These are phyloP conservation scores for Monochamus alternatus DNA, from an alignment of 2,888 invertebrate species.

Conservation along the genomic window DNA sequence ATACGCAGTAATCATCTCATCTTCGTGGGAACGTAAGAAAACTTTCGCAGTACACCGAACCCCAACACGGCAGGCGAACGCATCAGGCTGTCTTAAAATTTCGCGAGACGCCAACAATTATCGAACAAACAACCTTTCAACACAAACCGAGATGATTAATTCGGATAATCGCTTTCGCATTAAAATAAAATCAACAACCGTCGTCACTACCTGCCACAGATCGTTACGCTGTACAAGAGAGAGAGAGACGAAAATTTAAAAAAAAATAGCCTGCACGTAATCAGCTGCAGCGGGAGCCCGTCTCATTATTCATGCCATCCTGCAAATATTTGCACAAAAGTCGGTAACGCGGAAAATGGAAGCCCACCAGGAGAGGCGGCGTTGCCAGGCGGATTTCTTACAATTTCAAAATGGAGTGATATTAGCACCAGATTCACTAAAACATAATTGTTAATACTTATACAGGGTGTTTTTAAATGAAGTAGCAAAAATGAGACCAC, in stretches of 20 bases:
- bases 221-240: background rate
- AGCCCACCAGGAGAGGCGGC: constrained; percentile 39
- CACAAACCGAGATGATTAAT: constrained; percentile 4
- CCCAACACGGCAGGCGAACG: background rate
- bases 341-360: constrained; percentile 54
- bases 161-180: background rate
- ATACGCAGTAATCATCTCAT: background rate
- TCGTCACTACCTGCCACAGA: background rate
- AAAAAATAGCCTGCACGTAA: constrained; percentile 2
- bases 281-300: constrained; percentile 46
- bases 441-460: no score
- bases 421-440: no score
- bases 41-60: background rate
- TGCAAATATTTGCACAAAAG: constrained; percentile 65
- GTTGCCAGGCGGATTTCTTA: no score
- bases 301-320: constrained; percentile 64
- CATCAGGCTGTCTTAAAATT: background rate
- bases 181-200: constrained; percentile 8
- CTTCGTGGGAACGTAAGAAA: background rate
- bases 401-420: no score
- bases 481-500: no score
- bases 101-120: constrained; percentile 6
- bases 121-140: constrained; percentile 12
- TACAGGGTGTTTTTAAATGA: no score
- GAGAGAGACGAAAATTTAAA: background rate